Evolutionary conservation across 1,140 invertebrate species (phyloP).

Genomic region (Gryllus bimaculatus): DNA sequence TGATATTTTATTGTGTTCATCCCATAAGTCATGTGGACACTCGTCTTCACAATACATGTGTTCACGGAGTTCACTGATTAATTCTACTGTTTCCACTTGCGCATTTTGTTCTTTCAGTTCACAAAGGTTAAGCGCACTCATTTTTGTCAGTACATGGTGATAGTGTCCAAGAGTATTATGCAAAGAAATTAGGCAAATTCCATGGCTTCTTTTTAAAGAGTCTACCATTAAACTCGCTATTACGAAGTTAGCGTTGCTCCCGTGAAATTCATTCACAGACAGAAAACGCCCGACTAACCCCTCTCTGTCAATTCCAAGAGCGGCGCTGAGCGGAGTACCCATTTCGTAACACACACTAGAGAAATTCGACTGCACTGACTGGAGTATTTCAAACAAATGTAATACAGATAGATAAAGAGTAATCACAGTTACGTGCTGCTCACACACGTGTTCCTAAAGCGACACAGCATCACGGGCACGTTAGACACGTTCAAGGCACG

Average conservation of each 20-base stretch:
- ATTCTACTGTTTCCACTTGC: constrained; percentile 44
- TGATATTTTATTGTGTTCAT: constrained; percentile 26
- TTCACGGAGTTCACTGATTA: constrained; percentile 39
- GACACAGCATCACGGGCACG: too few species aligned
- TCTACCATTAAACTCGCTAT: constrained; percentile 49
- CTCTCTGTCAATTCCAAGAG: constrained; percentile 49
- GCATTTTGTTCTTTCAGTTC: constrained; percentile 40
- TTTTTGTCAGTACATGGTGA: constrained; percentile 57
- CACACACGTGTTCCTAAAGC: too few species aligned
- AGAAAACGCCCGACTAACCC: constrained; percentile 45
- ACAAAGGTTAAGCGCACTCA: constrained; percentile 54
- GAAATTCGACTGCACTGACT: too few species aligned
- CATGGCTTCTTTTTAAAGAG: constrained; percentile 43
- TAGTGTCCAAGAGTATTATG: constrained; percentile 62
- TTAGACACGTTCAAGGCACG: too few species aligned
- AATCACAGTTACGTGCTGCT: too few species aligned
- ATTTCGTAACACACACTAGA: background rate
- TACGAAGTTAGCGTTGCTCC: constrained; percentile 58
- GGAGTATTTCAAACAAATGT: too few species aligned
- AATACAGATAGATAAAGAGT: too few species aligned
- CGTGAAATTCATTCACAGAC: constrained; percentile 54
- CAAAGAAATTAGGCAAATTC: constrained; percentile 50
- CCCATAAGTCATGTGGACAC: constrained; percentile 29
- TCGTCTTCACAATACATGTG: constrained; percentile 12
- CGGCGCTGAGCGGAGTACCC: constrained; percentile 19